Evolutionary conservation across 2,113 vertebrate species (phyloP).

Genomic region (Uria lomvia): DNA sequence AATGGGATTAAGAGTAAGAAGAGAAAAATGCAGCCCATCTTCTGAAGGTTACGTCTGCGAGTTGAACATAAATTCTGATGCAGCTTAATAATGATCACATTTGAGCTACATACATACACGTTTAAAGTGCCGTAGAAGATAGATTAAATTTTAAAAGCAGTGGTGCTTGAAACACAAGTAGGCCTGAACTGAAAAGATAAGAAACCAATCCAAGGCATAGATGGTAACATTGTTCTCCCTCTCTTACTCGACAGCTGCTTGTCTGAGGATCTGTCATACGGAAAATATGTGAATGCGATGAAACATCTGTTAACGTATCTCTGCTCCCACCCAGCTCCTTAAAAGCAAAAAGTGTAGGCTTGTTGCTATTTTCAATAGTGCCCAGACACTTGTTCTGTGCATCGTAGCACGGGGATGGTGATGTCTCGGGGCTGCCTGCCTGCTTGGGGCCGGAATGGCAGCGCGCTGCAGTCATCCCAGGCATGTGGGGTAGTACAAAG

Average conservation of each 20-base stretch:
- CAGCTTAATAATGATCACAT: background rate
- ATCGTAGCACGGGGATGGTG: background rate
- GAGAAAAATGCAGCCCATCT: background rate
- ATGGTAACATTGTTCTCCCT: background rate
- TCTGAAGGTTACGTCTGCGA: background rate
- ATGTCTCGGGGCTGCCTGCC: background rate
- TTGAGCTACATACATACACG: background rate
- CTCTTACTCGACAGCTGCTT: slow-evolving; percentile 62
- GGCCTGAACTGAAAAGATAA: slow-evolving; percentile 19
- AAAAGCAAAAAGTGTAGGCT: slow-evolving; percentile 30
- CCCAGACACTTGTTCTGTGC: slow-evolving; percentile 45
- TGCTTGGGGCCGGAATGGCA: background rate
- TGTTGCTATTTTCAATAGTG: slow-evolving; percentile 45
- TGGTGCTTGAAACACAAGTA: slow-evolving; percentile 20
- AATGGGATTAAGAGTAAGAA: background rate
- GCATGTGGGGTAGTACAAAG: background rate
- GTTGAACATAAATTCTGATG: background rate
- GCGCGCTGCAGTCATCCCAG: background rate
- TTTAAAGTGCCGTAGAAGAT: background rate
- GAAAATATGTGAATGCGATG: slow-evolving; percentile 41
- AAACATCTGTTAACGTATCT: slow-evolving; percentile 38
- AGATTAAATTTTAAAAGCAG: background rate
- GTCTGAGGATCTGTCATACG: slow-evolving; percentile 10
- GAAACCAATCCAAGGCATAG: background rate
- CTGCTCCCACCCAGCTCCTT: slow-evolving; percentile 11